These are phyloP conservation scores for Microtus pennsylvanicus DNA, from an alignment of 2,113 vertebrate genomes.

Conservation along the genomic window DNA sequence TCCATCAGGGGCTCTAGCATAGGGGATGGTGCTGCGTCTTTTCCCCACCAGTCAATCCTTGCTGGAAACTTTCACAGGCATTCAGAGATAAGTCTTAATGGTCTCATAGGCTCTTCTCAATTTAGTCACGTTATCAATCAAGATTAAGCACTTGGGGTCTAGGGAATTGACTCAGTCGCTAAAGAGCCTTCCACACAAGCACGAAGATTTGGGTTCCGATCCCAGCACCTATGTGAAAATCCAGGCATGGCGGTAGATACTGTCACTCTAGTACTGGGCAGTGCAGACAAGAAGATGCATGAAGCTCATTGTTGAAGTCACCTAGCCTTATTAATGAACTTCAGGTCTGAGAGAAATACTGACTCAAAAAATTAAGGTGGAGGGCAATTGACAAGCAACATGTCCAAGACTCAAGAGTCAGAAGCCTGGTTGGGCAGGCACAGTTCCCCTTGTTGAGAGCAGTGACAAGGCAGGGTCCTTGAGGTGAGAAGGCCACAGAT, in stretches of 20 bases:
- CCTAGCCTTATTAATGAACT: neutral
- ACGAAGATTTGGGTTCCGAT: neutral
- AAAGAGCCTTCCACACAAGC: neutral
- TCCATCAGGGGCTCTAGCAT: neutral
- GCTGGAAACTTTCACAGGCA: neutral
- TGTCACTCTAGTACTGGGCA: neutral
- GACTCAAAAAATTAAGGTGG: neutral
- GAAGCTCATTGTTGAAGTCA: neutral
- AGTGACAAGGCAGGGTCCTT: neutral
- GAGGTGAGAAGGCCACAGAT: neutral
- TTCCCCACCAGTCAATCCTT: neutral
- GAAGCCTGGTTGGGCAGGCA: neutral
- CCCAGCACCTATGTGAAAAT: neutral
- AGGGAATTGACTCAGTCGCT: neutral
- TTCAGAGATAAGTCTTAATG: neutral
- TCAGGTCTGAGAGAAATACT: neutral
- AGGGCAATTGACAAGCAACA: neutral
- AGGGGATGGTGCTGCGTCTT: neutral
- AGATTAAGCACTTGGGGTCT: neutral
- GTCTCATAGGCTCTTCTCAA: neutral
- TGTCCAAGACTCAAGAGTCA: neutral
- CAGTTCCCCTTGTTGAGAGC: neutral
- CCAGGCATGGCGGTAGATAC: neutral
- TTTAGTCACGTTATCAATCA: neutral
- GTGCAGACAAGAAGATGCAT: neutral